These are phyloP conservation scores for Amphipoea oculea DNA, from an alignment of 2,888 invertebrate genomes.

Conservation along the genomic window DNA sequence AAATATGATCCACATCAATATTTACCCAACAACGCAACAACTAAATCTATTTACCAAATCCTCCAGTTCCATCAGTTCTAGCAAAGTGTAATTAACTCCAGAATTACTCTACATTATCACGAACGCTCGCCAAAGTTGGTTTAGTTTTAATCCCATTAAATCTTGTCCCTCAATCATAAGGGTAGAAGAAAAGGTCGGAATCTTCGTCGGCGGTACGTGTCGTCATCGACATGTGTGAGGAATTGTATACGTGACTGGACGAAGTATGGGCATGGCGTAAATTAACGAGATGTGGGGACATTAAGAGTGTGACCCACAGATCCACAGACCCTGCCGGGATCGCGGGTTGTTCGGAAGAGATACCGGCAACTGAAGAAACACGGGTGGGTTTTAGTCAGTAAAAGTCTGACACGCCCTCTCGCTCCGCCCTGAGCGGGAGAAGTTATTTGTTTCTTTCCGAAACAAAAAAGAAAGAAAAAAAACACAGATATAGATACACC, in stretches of 20 bases:
- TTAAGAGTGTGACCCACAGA: background rate
- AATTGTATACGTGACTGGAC: constrained; percentile 55
- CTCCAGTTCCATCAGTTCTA: constrained; percentile 48
- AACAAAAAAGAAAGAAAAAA: too few species aligned
- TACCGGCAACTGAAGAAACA: too few species aligned
- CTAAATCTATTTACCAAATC: constrained; percentile 56
- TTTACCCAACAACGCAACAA: constrained; percentile 45
- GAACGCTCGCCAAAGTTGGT: constrained; percentile 42
- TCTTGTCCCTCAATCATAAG: constrained; percentile 66
- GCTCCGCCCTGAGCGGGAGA: too few species aligned
- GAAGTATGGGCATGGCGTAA: constrained; percentile 2
- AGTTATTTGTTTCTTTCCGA: too few species aligned
- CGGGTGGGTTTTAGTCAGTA: too few species aligned
- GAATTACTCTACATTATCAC: constrained; percentile 56
- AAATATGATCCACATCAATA: constrained; percentile 30
- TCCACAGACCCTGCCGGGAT: too few species aligned
- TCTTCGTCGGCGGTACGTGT: constrained; percentile 61
- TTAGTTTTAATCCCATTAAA: constrained; percentile 68
- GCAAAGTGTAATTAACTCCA: constrained; percentile 56
- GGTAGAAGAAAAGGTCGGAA: constrained; percentile 62
- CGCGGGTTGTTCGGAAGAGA: too few species aligned
- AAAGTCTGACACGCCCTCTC: too few species aligned
- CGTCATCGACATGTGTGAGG: constrained; percentile 53
- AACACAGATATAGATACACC: too few species aligned
- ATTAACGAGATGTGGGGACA: constrained; percentile 50